Conservation (phyloP, 2,797 vertebrate species). For the Sebastes elongatus region DNA sequence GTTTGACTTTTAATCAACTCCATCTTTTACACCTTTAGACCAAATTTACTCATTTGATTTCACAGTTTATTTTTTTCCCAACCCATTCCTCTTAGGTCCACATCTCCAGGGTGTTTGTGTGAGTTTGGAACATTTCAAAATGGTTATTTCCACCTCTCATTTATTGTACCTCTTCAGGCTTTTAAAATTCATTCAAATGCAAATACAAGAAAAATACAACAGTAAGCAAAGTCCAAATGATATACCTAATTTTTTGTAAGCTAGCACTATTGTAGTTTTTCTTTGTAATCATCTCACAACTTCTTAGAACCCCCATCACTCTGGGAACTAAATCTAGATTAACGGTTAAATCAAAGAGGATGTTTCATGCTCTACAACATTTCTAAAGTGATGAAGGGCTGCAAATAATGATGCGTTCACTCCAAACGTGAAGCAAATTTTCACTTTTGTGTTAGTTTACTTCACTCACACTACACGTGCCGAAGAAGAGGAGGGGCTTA, state of each 20-base stretch:
- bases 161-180: not conserved
- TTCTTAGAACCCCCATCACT: not conserved
- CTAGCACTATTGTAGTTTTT: not conserved
- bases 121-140: not conserved
- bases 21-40: not conserved
- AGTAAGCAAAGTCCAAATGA: not conserved
- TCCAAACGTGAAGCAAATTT: not conserved
- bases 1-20: constrained; percentile 4
- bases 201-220: not conserved
- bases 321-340: not conserved
- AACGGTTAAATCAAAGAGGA: not conserved
- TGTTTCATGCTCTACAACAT: not conserved
- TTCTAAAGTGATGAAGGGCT: not conserved
- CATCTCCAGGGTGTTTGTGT: not conserved
- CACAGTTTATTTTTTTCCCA: not conserved
- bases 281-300: not conserved
- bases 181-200: not conserved
- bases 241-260: not conserved
- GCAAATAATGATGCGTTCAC: not conserved
- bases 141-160: not conserved
- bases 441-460: not conserved
- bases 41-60: not conserved
- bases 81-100: not conserved
- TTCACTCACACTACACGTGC: too few relatives aligned
- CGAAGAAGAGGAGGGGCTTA: too few relatives aligned